Conservation (phyloP, 53 echinoderm and acorn worm species). For the Holothuria leucospilota region DNA sequence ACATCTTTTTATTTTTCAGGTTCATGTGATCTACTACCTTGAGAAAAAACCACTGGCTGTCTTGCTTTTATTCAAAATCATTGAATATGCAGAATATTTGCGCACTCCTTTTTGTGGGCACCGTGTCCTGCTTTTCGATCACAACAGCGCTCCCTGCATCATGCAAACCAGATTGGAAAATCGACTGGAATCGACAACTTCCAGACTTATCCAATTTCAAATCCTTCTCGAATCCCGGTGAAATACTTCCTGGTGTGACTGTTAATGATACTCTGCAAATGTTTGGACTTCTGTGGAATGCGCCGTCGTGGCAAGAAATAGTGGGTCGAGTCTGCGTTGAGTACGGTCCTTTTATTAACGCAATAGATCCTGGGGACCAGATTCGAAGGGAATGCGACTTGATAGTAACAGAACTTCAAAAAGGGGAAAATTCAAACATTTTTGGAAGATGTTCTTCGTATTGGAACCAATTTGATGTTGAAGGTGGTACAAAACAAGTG, state of each 20-base stretch:
- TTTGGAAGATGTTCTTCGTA: neutral
- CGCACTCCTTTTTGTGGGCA: too few relatives aligned
- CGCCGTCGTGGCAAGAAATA: conserved; percentile 14
- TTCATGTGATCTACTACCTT: too few relatives aligned
- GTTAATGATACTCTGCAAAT: neutral
- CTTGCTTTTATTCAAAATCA: too few relatives aligned
- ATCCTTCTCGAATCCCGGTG: neutral
- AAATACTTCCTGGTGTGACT: neutral
- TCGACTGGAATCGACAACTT: conserved; percentile 2
- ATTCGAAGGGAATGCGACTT: conserved; percentile 9
- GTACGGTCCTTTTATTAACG: neutral
- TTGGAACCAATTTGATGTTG: too few relatives aligned
- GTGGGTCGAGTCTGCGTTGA: conserved; percentile 1
- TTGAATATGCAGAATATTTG: too few relatives aligned
- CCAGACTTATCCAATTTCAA: neutral
- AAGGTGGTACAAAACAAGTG: too few relatives aligned
- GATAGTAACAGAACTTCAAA: neutral
- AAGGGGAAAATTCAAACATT: neutral
- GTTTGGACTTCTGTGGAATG: conserved; percentile 19
- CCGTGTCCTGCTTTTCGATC: too few relatives aligned
- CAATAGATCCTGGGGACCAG: neutral
- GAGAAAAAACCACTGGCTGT: too few relatives aligned
- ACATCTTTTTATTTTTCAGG: too few relatives aligned
- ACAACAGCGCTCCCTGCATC: too few relatives aligned
- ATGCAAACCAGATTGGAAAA: neutral